phyloP scores from a whole-genome alignment of 2,797 vertebrate species.

The Catostomus latipinnis region DNA sequence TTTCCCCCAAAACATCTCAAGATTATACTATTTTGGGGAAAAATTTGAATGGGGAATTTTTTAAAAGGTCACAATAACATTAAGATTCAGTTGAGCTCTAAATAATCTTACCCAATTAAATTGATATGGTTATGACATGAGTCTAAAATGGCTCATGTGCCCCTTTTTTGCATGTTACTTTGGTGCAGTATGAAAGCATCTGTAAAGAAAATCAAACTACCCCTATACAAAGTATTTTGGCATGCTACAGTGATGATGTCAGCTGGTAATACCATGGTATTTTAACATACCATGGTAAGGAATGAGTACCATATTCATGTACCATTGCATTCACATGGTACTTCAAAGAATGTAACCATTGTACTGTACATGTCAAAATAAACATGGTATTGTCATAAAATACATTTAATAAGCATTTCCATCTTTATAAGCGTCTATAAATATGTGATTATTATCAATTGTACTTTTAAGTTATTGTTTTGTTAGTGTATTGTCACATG shows the following conservation, averaged over 20 bases:
- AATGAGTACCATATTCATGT: too few species aligned
- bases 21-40: background rate
- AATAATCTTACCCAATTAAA: background rate
- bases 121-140: too few species aligned
- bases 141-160: background rate
- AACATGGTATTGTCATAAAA: too few species aligned
- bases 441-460: background rate
- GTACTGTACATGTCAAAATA: too few species aligned
- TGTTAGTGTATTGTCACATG: background rate
- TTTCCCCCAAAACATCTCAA: background rate
- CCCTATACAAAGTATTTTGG: too few species aligned
- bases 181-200: background rate
- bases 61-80: background rate
- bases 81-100: background rate
- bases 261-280: too few species aligned
- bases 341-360: too few species aligned
- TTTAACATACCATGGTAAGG: too few species aligned
- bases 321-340: background rate
- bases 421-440: too few species aligned
- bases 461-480: background rate
- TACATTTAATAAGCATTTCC: too few species aligned
- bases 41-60: background rate
- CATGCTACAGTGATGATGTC: too few species aligned
- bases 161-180: background rate
- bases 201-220: background rate